Base-by-base conservation (phyloP, 2,888 invertebrate species). In the Orthosia cruda region DNA sequence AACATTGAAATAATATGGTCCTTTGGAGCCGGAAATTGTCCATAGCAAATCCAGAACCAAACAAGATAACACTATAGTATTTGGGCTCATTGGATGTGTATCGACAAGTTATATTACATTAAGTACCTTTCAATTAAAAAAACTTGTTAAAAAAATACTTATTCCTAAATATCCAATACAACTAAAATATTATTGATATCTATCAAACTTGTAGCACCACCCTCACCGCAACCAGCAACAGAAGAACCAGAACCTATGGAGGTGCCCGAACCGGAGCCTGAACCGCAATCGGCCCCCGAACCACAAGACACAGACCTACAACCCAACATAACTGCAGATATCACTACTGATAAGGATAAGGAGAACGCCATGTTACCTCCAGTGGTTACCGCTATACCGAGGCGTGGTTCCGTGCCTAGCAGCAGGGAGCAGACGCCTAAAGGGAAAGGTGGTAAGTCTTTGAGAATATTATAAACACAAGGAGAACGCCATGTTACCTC, bases 351-450 rank as follows among this genome's bases (percentile, higher is more conserved):
- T 85, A 95, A 95, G 61, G 91, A 93, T 85, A 95, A 95, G 64
- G 95, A 96, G 76, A 95, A 95, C 69, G 90, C 89, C 0, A 95
- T 95, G 95, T 55, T 91, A 1, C 94, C 95, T 7, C 95, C 95
- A 0, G 78, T 54, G 0, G 88, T 50, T 0, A 12, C 82, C 0
- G 80, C 80, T 0, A 83, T 88, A 3, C 92, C 90, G 3, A 75
- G 90, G 0, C 87, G 93, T 0, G 85, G 83, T 0, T 93, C 94
- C 0, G 20, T 86, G 15, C 87, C 90, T 0, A 11, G 18, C 0
- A 91, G 90, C 20, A 79, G 87, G 12, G 94, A 94, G 12, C 89
- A 92, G 0, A 94, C 94, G 0, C 95, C 94, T 3, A 93, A 91
- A 77, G 89, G 81, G 13, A 40, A 40, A 40, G 40, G 7, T 40